Evolutionary conservation across 1,140 invertebrate genomes (phyloP), one percentile per base, ranked within the genome.

Genomic region (Pseudomyrmex pallidus): DNA sequence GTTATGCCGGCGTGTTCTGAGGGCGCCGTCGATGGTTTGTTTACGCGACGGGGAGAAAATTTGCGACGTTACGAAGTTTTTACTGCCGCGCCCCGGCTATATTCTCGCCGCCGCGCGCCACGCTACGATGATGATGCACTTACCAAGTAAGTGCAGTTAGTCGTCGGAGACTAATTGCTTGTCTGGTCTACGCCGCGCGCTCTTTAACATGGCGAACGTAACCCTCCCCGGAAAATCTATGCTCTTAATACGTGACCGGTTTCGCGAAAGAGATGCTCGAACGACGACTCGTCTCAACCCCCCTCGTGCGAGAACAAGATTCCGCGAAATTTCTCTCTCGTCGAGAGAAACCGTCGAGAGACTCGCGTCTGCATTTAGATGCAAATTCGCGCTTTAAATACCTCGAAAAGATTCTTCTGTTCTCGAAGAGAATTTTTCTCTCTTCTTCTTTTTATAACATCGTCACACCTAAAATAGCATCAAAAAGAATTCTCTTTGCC

Each of bases 11-110:
- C 57, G 59, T 76, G 84, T 61, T 61, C 68, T 50, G 70, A 35
- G 35, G 63, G 56, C 72, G 64, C 48, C 76, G 66, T 73, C 68
- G 72, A 85, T 83, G 82, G 82, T 83, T 83, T 83, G 76, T 80
- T 80, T 80, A 80, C 76, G 76, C 66, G 76, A 59, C 64, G 54
- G 25, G 62, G 62, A 25, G 62, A 61, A 83, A 76, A 85, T 82
- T 76, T 83, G 76, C 66, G 57, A 64, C 7, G 70, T 54, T 68
- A 76, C 48, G 8, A 83, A 83, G 74, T 85, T 85, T 83, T 83
- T 74, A 66, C 35, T n/a, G 50, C 61, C 35, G 48, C 50, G 52
- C 59, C 35, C 35, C 4, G 25, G 35, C 35, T 35, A 46, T 25
- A 22, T 73, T 54, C 64, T 59, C 73, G 35, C 50, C 57, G 46